phyloP scores from a whole-genome alignment of 2,888 invertebrate species.

The Cerastis rubricosa region DNA sequence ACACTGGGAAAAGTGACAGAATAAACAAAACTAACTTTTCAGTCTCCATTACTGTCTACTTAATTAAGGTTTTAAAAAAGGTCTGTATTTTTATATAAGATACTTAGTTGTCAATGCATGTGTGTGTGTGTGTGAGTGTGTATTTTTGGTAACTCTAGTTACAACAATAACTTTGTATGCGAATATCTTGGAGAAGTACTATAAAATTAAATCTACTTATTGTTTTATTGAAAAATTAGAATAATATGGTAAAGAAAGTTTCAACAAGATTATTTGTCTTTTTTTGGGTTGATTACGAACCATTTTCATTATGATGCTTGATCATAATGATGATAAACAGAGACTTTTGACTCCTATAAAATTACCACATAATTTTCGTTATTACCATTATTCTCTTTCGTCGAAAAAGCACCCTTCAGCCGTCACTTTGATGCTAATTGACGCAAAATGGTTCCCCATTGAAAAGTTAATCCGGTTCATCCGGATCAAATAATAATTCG shows the following conservation, averaged over 20 bases:
- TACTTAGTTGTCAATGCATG: not conserved
- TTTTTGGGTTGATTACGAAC: not conserved
- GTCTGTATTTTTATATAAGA: not conserved
- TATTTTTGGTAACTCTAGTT: not conserved
- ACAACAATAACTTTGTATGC: not conserved
- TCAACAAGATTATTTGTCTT: not conserved
- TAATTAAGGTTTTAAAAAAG: not conserved
- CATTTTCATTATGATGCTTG: not conserved
- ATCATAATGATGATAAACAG: not conserved
- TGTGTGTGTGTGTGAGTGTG: no score
- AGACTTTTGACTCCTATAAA: not conserved
- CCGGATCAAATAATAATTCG: slow-evolving; percentile 63
- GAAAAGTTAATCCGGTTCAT: slow-evolving; percentile 65
- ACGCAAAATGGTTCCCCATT: slow-evolving; percentile 56
- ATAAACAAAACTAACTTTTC: not conserved
- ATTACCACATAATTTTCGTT: not conserved
- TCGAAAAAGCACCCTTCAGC: slow-evolving; percentile 14
- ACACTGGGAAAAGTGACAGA: not conserved
- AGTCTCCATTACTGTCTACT: not conserved
- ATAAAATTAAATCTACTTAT: not conserved
- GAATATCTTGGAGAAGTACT: not conserved
- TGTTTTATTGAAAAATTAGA: not conserved
- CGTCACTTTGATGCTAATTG: slow-evolving; percentile 55
- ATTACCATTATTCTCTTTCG: slow-evolving; percentile 1
- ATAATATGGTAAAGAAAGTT: not conserved